Evolutionary conservation across 53 echinoderm and acorn worm genomes (phyloP).

Genomic region (Pentamera pediparva): DNA sequence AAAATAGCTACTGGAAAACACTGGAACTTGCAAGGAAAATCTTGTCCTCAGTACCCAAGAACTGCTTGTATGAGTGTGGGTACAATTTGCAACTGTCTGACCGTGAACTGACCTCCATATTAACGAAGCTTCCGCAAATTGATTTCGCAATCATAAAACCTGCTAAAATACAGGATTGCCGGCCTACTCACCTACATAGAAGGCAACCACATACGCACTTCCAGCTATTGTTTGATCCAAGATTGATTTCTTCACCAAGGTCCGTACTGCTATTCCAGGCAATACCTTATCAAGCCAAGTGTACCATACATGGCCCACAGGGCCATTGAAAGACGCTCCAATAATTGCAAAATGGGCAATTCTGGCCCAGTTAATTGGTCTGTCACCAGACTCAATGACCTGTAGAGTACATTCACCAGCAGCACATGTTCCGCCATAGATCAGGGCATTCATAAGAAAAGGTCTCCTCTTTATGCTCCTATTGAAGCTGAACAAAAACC

Average conservation of each 20-base stretch:
- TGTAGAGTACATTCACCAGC: conserved; percentile 76
- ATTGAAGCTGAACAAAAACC: conserved; percentile 32
- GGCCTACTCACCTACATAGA: conserved; percentile 62
- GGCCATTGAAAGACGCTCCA: conserved; percentile 78
- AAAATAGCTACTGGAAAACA: too few species aligned
- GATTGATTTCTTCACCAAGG: conserved; percentile 62
- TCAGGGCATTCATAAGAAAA: conserved; percentile 60
- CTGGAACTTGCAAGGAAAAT: too few species aligned
- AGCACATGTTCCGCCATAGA: conserved; percentile 72
- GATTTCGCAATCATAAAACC: too few species aligned
- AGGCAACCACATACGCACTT: conserved; percentile 56
- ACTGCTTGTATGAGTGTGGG: too few species aligned
- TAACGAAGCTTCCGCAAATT: too few species aligned
- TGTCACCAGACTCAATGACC: conserved; percentile 59
- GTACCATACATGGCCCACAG: conserved; percentile 83
- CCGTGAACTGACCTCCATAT: too few species aligned
- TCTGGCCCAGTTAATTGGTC: conserved; percentile 50
- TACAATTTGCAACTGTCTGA: too few species aligned
- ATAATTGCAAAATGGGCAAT: conserved; percentile 61
- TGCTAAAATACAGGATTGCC: neutral
- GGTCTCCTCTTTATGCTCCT: conserved; percentile 48
- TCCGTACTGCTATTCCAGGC: conserved; percentile 53
- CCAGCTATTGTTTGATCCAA: conserved; percentile 66
- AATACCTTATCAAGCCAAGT: conserved; percentile 69
- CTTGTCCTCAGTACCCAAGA: too few species aligned